Percentiles rank a stretch among this genome's conserved stretches.
These are phyloP conservation scores for Enteromius afrohamiltoni DNA, from an alignment of 2,797 vertebrate genomes.

Conservation along the genomic window DNA sequence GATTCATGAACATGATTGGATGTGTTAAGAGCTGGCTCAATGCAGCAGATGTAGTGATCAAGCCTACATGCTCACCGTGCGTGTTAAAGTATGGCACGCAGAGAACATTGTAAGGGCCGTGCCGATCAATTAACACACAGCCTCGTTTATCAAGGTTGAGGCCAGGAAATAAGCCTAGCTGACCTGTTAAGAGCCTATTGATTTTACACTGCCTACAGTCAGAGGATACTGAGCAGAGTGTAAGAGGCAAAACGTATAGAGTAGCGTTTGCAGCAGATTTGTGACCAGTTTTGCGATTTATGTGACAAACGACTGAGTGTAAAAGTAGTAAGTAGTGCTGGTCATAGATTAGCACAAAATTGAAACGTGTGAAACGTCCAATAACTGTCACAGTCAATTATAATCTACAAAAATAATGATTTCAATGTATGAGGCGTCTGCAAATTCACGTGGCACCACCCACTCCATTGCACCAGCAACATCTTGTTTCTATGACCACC, in stretches of 20 bases:
- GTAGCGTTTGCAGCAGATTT: conserved; percentile 23
- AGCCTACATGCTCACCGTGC: not conserved
- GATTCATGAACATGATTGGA: conserved; percentile 35
- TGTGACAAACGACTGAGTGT: conserved; percentile 23
- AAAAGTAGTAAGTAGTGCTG: conserved; percentile 6
- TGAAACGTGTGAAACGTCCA: not conserved
- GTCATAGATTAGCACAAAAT: conserved; percentile 1
- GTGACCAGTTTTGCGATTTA: conserved; percentile 13
- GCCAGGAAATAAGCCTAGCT: conserved; percentile 44
- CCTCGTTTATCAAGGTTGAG: conserved; percentile 44
- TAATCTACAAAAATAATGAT: not conserved
- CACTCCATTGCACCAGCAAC: not conserved
- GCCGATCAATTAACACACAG: conserved; percentile 43
- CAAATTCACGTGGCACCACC: not conserved
- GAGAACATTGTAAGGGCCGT: conserved; percentile 37
- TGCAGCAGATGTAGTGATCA: conserved; percentile 34
- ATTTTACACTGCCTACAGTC: conserved; percentile 52
- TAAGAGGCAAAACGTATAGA: not conserved
- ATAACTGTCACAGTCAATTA: not conserved
- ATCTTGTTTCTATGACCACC: conserved; percentile 4
- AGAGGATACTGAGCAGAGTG: conserved; percentile 30
- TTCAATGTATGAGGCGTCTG: not conserved
- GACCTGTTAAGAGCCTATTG: conserved; percentile 51
- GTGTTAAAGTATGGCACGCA: conserved; percentile 18
- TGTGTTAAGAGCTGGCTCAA: conserved; percentile 35